These are phyloP conservation scores for Proteles cristata DNA, from an alignment of 2,113 vertebrate species.

Conservation along the genomic window DNA sequence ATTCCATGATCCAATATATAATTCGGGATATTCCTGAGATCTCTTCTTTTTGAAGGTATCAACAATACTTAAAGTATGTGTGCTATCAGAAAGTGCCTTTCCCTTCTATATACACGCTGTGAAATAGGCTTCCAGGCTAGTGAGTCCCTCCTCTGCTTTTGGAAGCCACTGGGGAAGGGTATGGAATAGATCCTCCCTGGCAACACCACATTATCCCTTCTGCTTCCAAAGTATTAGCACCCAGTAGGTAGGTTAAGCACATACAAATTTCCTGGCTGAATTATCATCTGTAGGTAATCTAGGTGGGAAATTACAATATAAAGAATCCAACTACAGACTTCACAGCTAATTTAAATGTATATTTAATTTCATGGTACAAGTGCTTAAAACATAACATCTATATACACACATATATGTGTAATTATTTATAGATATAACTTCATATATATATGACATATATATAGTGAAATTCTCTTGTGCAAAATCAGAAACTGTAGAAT, in stretches of 20 bases:
- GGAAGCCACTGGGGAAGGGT: not conserved
- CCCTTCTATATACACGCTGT: not conserved
- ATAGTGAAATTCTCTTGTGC: too few relatives aligned
- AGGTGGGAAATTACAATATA: not conserved
- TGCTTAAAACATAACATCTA: not conserved
- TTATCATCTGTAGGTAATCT: not conserved
- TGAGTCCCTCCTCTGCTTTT: not conserved
- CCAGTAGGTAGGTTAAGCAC: not conserved
- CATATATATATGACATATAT: too few relatives aligned
- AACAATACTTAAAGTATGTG: not conserved
- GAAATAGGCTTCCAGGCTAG: not conserved
- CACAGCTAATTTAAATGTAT: not conserved
- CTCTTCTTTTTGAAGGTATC: not conserved
- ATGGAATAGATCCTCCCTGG: not conserved
- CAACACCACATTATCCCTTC: not conserved
- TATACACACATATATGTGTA: too few relatives aligned
- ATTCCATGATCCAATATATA: not conserved
- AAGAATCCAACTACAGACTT: not conserved
- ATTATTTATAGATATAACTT: too few relatives aligned
- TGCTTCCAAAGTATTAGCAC: not conserved
- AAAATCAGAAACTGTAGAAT: too few relatives aligned
- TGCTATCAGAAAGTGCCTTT: not conserved
- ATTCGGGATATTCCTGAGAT: not conserved
- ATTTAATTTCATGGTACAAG: not conserved
- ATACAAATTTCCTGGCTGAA: not conserved